These are phyloP conservation scores for Odocoileus hemionus DNA, from an alignment of 2,113 vertebrate species.

Conservation along the genomic window DNA sequence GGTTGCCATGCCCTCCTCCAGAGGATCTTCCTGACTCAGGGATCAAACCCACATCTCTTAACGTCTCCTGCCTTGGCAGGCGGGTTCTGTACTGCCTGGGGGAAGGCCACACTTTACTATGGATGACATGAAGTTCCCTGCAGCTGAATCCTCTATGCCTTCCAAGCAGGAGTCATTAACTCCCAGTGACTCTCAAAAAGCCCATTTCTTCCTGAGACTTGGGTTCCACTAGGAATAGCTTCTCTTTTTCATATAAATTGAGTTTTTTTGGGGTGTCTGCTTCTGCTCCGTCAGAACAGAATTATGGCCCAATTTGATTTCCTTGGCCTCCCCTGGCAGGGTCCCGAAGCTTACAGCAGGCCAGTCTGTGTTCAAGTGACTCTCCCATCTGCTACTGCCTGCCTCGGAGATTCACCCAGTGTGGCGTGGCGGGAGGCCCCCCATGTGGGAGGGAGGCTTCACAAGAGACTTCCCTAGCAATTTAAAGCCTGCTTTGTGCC, in stretches of 20 bases:
- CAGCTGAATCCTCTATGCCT: background rate
- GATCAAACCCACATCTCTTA: background rate
- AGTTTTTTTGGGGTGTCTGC: background rate
- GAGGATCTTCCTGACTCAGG: background rate
- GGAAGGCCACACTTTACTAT: background rate
- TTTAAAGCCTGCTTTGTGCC: slow-evolving; percentile 60
- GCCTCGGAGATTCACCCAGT: background rate
- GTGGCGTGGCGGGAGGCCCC: background rate
- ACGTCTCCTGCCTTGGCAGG: background rate
- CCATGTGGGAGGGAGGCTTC: background rate
- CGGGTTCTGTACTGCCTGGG: background rate
- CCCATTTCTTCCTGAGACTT: slow-evolving; percentile 22
- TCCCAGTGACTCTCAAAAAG: background rate
- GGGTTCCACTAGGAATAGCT: slow-evolving; percentile 27
- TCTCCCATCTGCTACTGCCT: slow-evolving; percentile 60
- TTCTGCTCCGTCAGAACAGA: slow-evolving; percentile 29
- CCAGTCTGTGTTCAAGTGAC: background rate
- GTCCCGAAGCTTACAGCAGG: slow-evolving; percentile 37
- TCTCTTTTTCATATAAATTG: slow-evolving; percentile 50
- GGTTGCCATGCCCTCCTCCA: background rate
- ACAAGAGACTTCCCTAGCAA: slow-evolving; percentile 61
- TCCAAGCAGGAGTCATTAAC: background rate
- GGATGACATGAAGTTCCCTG: background rate
- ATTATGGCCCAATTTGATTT: slow-evolving; percentile 37
- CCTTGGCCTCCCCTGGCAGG: slow-evolving; percentile 7